Evolutionary conservation across 2,888 invertebrate species (phyloP), one percentile per base, ranked within the genome.

Genomic region (Amphipoea oculea): DNA sequence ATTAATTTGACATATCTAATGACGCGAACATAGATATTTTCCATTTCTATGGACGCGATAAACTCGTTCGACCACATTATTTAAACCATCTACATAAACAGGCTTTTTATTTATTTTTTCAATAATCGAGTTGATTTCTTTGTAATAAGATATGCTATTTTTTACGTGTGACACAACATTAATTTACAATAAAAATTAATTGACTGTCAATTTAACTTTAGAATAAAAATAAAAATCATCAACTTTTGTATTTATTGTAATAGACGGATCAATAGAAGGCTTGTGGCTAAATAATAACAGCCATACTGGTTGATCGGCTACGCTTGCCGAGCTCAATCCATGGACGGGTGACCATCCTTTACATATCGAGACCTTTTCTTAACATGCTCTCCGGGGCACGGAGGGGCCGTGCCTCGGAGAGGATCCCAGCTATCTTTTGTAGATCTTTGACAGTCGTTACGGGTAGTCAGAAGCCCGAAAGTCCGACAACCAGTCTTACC

Each of bases 191-290:
- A 45, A 67, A 60, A 45, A 29, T n/a, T 23, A 67, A 62, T 29
- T 51, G 17, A 42, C 23, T 51, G 40, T 66, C 14, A 42, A 65
- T 57, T 70, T 60, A 69, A 36, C 4, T 66, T 57, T 1, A 20
- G 11, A 36, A 63, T 4, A 80, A 20, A 63, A 75, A n/a, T 48
- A 3, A 48, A 9, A 3, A 40, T 45, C 20, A 48, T 36, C 17
- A 73, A 66, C 20, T 29, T 81, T 73, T 73, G 14, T 9, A 57
- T 51, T 36, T 36, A 66, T 67, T 77, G 0, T 57, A 57, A 76
- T 75, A 3, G 7, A 45, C 36, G 29, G 2, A 17, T 78, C 23
- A 42, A 62, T 63, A 1, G n/a, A 0, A 60, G n/a, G n/a, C 11
- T 60, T 5, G n/a, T n/a, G 3, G 12, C 11, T 4, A 60, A 60